These are phyloP conservation scores for Tenebrosternarchus preto DNA, from an alignment of 2,113 vertebrate genomes.

Conservation along the genomic window DNA sequence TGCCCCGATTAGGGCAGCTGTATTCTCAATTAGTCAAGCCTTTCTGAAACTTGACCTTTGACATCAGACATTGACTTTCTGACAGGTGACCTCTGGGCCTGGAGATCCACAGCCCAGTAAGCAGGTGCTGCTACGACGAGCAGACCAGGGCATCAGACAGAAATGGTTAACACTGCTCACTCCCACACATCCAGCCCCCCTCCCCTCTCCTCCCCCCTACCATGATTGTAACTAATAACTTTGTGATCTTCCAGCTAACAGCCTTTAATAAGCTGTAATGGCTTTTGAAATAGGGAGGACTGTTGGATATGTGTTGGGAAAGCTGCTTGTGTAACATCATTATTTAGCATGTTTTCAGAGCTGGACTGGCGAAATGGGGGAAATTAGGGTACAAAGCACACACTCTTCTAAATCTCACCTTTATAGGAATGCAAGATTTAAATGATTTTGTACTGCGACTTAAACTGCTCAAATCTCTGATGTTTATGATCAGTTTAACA, in stretches of 20 bases:
- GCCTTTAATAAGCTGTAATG: constrained; percentile 32
- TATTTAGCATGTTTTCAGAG: no score
- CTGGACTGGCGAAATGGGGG: no score
- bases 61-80: constrained; percentile 60
- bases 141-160: constrained; percentile 55
- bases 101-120: not conserved
- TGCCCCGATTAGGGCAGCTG: constrained; percentile 61
- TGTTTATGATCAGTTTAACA: no score
- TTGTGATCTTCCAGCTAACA: constrained; percentile 35
- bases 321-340: constrained; percentile 17
- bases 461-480: no score
- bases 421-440: no score
- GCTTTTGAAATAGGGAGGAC: constrained; percentile 31
- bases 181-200: constrained; percentile 5
- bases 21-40: constrained; percentile 66
- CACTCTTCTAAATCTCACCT: no score
- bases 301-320: not conserved
- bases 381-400: no score
- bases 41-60: constrained; percentile 66
- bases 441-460: no score
- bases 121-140: constrained; percentile 63
- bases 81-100: constrained; percentile 59
- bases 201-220: no score
- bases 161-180: constrained; percentile 59
- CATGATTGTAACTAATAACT: constrained; percentile 52